Conservation (phyloP, 2,888 invertebrate species). For the Petrolisthes manimaculis region DNA sequence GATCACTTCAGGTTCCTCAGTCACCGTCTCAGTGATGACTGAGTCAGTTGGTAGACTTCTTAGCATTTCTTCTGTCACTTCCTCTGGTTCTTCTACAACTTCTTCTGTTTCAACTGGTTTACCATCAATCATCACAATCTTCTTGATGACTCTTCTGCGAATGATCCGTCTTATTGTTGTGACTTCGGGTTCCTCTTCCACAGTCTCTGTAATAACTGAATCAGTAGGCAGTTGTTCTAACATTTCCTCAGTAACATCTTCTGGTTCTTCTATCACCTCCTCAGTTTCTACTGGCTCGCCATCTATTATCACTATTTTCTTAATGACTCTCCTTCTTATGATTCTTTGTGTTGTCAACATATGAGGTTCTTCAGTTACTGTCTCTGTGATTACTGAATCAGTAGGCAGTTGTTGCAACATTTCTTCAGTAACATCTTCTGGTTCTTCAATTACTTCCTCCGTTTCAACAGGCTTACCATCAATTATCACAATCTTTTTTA, state of each 20-base stretch:
- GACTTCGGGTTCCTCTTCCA: slow-evolving; percentile 22
- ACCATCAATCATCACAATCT: slow-evolving; percentile 30
- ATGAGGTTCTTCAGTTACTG: neutral
- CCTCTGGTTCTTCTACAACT: slow-evolving; percentile 36
- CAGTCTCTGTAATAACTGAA: slow-evolving; percentile 25
- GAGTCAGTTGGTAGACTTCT: slow-evolving; percentile 24
- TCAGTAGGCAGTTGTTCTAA: slow-evolving; percentile 4
- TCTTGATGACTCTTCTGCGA: slow-evolving; percentile 13
- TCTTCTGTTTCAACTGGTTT: slow-evolving; percentile 34
- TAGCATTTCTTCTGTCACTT: slow-evolving; percentile 33
- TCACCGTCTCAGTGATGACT: slow-evolving; percentile 30
- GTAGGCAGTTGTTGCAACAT: slow-evolving; percentile 14
- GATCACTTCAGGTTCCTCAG: slow-evolving; percentile 43
- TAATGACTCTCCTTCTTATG: slow-evolving; percentile 6
- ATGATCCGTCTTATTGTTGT: slow-evolving; percentile 8
- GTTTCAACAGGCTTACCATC: slow-evolving; percentile 46
- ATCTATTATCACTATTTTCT: slow-evolving; percentile 13
- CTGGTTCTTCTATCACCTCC: slow-evolving; percentile 28
- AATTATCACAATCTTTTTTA: slow-evolving; percentile 38
- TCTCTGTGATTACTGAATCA: slow-evolving; percentile 11
- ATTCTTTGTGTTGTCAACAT: slow-evolving; percentile 5
- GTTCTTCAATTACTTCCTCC: slow-evolving; percentile 41
- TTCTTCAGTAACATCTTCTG: slow-evolving; percentile 31
- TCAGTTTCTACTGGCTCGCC: slow-evolving; percentile 25
- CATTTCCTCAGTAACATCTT: slow-evolving; percentile 27